phyloP scores from a whole-genome alignment of 2,797 vertebrate species.

The Tolypeutes matacus region DNA sequence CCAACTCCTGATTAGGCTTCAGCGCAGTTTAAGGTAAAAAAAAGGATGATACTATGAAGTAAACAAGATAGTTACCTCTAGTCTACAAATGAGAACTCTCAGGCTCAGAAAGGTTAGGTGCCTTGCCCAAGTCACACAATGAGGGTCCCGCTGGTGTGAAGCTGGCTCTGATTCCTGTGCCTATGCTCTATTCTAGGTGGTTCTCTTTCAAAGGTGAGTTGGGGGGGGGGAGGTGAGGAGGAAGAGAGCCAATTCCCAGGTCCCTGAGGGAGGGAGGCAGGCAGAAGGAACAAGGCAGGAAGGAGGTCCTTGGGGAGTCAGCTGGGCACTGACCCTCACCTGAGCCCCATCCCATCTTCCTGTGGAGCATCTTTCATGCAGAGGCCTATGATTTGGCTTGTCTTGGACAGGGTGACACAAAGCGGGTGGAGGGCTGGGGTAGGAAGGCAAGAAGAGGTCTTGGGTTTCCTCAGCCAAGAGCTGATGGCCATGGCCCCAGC shows the following conservation, averaged over 20 bases:
- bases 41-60: neutral
- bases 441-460: neutral
- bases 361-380: no score
- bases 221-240: neutral
- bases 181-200: neutral
- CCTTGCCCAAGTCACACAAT: neutral
- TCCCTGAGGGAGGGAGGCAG: neutral
- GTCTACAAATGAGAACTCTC: neutral
- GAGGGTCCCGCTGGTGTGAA: neutral
- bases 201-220: neutral
- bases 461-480: neutral
- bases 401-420: neutral
- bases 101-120: neutral
- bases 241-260: neutral
- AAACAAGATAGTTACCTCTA: neutral
- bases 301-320: neutral
- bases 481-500: neutral
- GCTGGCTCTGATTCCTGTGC: slow-evolving; percentile 7
- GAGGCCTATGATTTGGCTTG: neutral
- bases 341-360: neutral
- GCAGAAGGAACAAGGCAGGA: neutral
- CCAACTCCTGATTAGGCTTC: neutral
- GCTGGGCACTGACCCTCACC: neutral
- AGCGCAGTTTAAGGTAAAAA: neutral
- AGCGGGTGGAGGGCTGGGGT: no score